A percentile compares a stretch with the other conserved stretches of the same genome.
Conservation (phyloP, 2,888 invertebrate species). For the Epicampocera succincta region DNA sequence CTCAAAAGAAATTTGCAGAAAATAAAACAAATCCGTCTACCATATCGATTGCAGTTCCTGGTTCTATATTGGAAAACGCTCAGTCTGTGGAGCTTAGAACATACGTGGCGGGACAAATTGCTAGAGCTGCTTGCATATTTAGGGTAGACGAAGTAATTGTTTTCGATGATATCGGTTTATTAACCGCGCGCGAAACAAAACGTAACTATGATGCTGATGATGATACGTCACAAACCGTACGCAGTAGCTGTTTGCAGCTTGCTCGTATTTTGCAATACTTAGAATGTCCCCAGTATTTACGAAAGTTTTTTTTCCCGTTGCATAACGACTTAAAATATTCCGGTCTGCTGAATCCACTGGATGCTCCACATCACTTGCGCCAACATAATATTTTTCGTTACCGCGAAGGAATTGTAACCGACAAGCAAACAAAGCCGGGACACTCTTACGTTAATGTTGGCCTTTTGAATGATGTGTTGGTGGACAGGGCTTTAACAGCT, state of each 20-base stretch:
- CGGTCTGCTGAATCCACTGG: too few species aligned
- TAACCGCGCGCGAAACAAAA: constrained; percentile 85
- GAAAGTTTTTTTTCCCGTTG: too few species aligned
- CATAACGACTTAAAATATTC: too few species aligned
- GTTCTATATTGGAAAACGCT: constrained; percentile 98
- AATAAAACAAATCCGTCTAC: constrained; percentile 93
- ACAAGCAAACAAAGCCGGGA: constrained; percentile 88
- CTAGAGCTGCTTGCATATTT: constrained; percentile 95
- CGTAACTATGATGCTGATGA: constrained; percentile 82
- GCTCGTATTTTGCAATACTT: too few species aligned
- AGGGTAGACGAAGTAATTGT: constrained; percentile 94
- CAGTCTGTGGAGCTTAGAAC: constrained; percentile 94
- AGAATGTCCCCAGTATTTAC: too few species aligned
- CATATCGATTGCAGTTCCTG: constrained; percentile 97
- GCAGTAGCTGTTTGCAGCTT: too few species aligned
- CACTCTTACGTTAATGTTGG: constrained; percentile 94
- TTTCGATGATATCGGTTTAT: constrained; percentile 87
- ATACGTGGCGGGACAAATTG: constrained; percentile 97
- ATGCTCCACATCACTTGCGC: too few species aligned
- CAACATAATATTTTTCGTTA: constrained; percentile 89
- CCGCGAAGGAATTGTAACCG: constrained; percentile 91
- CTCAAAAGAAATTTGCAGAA: constrained; percentile 12
- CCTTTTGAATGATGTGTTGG: constrained; percentile 89
- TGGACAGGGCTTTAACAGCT: constrained; percentile 90
- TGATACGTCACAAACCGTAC: too few species aligned